Conservation (phyloP, 2,888 invertebrate species). For the Danaus chrysippus region DNA sequence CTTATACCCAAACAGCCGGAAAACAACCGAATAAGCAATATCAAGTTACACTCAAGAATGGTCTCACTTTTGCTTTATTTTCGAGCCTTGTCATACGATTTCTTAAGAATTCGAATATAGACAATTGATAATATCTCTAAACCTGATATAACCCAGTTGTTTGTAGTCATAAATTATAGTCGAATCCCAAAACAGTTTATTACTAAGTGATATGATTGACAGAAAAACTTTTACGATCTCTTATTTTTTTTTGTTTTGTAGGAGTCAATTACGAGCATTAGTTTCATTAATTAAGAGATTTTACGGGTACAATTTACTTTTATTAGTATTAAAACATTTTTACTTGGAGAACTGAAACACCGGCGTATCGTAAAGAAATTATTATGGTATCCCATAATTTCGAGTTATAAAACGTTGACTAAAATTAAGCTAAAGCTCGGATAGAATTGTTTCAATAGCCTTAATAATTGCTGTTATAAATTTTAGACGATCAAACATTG, state of each 20-base stretch:
- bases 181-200: slow-evolving; percentile 38
- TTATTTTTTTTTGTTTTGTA: slow-evolving; percentile 51
- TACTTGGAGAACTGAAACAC: slow-evolving; percentile 54
- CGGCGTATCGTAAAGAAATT: slow-evolving; percentile 58
- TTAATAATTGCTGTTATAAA: neutral
- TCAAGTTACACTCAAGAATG: slow-evolving; percentile 69
- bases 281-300: slow-evolving; percentile 74
- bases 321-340: slow-evolving; percentile 65
- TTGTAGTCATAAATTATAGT: slow-evolving; percentile 35
- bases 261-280: slow-evolving; percentile 67
- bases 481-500: slow-evolving; percentile 7
- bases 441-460: slow-evolving; percentile 5
- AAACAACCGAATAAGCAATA: slow-evolving; percentile 75
- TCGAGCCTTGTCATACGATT: slow-evolving; percentile 48
- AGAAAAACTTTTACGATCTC: slow-evolving; percentile 51
- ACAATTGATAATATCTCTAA: slow-evolving; percentile 36
- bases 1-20: slow-evolving; percentile 76
- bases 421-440: slow-evolving; percentile 35
- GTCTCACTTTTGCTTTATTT: slow-evolving; percentile 55
- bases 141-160: slow-evolving; percentile 25
- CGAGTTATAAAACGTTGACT: slow-evolving; percentile 51
- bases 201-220: slow-evolving; percentile 46
- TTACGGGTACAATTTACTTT: slow-evolving; percentile 68
- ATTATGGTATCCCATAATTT: slow-evolving; percentile 61
- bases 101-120: slow-evolving; percentile 50